phyloP scores from a whole-genome alignment of 2,113 vertebrate genomes.

The Hydrolagus affinis region DNA sequence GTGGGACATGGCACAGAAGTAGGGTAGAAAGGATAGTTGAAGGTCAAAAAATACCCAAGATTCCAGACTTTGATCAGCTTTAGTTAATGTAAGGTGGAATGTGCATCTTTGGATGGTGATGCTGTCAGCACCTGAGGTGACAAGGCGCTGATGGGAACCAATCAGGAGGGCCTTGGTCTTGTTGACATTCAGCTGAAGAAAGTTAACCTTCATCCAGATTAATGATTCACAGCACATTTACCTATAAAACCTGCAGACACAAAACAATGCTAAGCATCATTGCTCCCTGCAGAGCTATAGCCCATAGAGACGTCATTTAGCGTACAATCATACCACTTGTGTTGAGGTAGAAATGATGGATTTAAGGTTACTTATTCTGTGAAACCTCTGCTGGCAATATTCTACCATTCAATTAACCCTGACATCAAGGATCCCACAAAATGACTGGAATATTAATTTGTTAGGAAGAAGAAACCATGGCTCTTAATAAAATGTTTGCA shows the following conservation, averaged over 20 bases:
- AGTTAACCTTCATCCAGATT: not conserved
- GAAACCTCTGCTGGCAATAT: not conserved
- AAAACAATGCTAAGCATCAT: not conserved
- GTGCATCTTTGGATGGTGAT: too few relatives aligned
- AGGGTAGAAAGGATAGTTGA: too few relatives aligned
- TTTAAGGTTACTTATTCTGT: not conserved
- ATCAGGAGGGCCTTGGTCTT: too few relatives aligned
- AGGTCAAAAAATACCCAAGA: too few relatives aligned
- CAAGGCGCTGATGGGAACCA: too few relatives aligned
- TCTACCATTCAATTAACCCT: not conserved
- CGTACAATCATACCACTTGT: not conserved
- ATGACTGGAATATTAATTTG: conserved; percentile 2
- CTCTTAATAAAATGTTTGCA: not conserved
- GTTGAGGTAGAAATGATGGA: not conserved
- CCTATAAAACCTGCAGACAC: not conserved
- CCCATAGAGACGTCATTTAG: not conserved
- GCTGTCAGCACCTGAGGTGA: too few relatives aligned
- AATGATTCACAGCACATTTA: not conserved
- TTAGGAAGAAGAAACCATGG: not conserved
- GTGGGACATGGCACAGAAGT: too few relatives aligned
- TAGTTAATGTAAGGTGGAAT: too few relatives aligned
- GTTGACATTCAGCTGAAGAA: too few relatives aligned
- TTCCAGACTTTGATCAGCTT: too few relatives aligned
- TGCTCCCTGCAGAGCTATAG: not conserved
- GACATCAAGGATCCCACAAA: not conserved